These are phyloP conservation scores for Anser brachyrhynchus DNA, from an alignment of 2,113 vertebrate genomes.

Conservation along the genomic window DNA sequence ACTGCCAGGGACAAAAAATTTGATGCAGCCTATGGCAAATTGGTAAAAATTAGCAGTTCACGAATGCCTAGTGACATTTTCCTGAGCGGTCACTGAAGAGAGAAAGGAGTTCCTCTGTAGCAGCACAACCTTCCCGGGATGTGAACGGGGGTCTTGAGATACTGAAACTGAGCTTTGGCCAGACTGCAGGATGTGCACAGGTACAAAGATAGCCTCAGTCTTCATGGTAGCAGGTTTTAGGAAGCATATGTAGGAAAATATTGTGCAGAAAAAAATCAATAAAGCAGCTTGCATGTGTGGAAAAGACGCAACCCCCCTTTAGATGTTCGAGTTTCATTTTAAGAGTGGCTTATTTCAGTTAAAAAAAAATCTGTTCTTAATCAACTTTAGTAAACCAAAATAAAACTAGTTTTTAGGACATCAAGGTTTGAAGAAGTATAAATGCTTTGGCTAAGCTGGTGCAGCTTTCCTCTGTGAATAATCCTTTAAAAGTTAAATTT, in stretches of 20 bases:
- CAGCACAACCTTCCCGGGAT: neutral
- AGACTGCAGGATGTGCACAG: neutral
- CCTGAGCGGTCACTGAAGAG: neutral
- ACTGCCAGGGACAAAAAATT: neutral
- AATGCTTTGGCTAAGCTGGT: slow-evolving; percentile 60
- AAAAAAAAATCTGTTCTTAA: slow-evolving; percentile 52
- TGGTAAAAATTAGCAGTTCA: neutral
- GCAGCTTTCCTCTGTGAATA: slow-evolving; percentile 59
- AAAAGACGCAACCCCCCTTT: neutral
- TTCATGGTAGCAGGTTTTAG: slow-evolving; percentile 3
- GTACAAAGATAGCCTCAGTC: neutral
- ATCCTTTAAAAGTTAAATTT: slow-evolving; percentile 60
- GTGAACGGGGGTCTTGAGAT: neutral
- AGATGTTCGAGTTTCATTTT: slow-evolving; percentile 55
- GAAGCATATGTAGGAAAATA: neutral
- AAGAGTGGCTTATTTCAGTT: slow-evolving; percentile 52
- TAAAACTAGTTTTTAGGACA: slow-evolving; percentile 64
- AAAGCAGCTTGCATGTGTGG: slow-evolving; percentile 20
- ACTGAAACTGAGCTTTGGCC: neutral
- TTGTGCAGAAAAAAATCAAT: neutral
- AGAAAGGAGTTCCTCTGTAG: neutral
- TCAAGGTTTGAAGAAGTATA: slow-evolving; percentile 55
- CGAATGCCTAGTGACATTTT: neutral
- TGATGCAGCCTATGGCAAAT: neutral
- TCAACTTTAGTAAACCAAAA: slow-evolving; percentile 67